Conservation (phyloP, 2,797 vertebrate genomes). For the Pantherophis alleghaniensis region DNA sequence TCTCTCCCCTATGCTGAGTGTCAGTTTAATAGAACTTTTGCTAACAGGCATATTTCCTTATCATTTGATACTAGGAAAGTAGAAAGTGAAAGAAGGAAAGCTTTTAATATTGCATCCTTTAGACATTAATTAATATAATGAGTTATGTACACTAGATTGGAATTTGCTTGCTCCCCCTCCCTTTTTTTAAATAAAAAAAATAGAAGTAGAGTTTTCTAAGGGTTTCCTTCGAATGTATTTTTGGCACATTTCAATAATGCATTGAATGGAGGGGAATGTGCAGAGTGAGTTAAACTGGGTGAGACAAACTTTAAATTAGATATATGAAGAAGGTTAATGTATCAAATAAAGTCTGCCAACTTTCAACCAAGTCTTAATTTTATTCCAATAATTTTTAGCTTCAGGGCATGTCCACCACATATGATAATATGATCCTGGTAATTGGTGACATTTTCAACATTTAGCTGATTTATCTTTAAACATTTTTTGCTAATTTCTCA, state of each 20-base stretch:
- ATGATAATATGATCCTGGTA: too few species aligned
- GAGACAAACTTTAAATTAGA: constrained; percentile 55
- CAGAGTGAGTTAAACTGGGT: constrained; percentile 60
- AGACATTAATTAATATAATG: constrained; percentile 14
- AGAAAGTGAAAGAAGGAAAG: neutral
- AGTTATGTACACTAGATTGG: constrained; percentile 20
- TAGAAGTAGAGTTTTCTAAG: constrained; percentile 38
- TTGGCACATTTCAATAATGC: constrained; percentile 62
- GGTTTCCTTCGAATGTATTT: constrained; percentile 35
- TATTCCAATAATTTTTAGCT: too few species aligned
- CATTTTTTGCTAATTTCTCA: too few species aligned
- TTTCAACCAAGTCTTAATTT: too few species aligned
- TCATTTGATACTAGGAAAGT: neutral
- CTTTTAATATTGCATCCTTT: neutral
- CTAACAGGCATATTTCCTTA: neutral
- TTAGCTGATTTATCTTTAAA: too few species aligned
- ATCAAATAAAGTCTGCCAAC: neutral
- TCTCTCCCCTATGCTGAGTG: neutral
- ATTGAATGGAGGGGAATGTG: constrained; percentile 41
- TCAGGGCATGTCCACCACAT: too few species aligned
- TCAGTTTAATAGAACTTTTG: neutral
- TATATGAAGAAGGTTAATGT: constrained; percentile 51
- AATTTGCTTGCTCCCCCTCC: neutral
- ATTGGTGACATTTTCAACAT: too few species aligned
- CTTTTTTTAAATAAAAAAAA: constrained; percentile 10